phyloP scores from a whole-genome alignment of 92 coral and sea anemone genomes.

The Bergia puertoricense region DNA sequence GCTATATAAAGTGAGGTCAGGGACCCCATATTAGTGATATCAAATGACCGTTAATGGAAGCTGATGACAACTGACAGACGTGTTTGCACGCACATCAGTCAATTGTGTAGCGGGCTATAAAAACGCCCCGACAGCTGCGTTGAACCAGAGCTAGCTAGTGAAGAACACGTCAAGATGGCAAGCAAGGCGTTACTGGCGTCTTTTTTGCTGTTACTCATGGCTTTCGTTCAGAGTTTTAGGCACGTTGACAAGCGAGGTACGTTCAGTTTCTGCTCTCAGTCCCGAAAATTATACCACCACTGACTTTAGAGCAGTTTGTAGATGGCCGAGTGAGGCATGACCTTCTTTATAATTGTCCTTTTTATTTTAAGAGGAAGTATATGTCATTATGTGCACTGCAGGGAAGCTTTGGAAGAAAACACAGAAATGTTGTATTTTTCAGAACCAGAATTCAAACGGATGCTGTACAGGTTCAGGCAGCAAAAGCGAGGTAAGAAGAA shows the following conservation, averaged over 20 bases:
- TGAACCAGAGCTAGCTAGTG: not conserved
- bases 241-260: slow-evolving; percentile 34
- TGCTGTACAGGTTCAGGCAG: slow-evolving; percentile 28
- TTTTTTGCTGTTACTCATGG: not conserved
- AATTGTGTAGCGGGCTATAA: not conserved
- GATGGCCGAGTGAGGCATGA: not conserved
- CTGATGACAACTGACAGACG: not conserved
- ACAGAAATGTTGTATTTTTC: not conserved
- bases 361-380: no score
- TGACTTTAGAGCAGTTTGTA: not conserved
- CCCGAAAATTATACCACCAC: not conserved
- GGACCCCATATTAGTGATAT: not conserved
- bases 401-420: not conserved
- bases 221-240: slow-evolving; percentile 1
- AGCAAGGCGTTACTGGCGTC: not conserved
- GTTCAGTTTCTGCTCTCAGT: not conserved
- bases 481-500: slow-evolving; percentile 32
- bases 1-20: no score
- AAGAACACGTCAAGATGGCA: slow-evolving; percentile 15
- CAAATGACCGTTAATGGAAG: not conserved
- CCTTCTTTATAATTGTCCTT: no score
- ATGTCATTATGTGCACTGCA: not conserved
- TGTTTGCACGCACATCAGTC: not conserved
- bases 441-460: slow-evolving; percentile 43
- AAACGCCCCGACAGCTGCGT: not conserved